Conservation (phyloP, 2,888 invertebrate genomes). For the Philhelius pedissequus region DNA sequence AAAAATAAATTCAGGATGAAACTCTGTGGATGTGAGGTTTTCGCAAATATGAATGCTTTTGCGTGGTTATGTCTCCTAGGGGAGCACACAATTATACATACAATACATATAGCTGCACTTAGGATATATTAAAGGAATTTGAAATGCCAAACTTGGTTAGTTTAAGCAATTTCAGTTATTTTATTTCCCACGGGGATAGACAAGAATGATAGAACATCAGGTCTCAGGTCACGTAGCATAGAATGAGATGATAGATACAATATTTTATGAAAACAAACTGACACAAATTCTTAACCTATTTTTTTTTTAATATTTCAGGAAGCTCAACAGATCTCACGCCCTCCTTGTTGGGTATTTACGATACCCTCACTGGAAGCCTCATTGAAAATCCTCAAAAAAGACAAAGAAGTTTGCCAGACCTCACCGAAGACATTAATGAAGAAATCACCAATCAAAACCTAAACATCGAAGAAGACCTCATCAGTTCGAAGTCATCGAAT, state of each 20-base stretch:
- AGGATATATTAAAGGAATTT: neutral
- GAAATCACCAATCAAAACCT: conserved; percentile 6
- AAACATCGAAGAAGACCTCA: conserved; percentile 49
- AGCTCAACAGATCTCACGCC: conserved; percentile 92
- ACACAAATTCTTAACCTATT: neutral
- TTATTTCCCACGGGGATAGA: too few relatives aligned
- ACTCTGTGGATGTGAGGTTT: neutral
- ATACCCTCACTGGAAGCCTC: conserved; percentile 83
- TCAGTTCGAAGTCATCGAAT: conserved; percentile 32
- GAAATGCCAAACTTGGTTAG: neutral
- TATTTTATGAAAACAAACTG: too few relatives aligned
- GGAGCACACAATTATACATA: neutral
- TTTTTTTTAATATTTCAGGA: conserved; percentile 83
- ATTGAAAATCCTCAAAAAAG: conserved; percentile 29
- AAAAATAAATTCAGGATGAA: conserved; percentile 6
- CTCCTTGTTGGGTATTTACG: conserved; percentile 91
- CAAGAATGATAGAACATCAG: neutral
- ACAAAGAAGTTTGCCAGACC: conserved; percentile 46
- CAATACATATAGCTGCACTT: neutral
- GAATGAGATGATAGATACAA: neutral
- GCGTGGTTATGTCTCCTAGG: neutral
- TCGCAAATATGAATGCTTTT: conserved; percentile 29
- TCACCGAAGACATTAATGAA: conserved; percentile 34
- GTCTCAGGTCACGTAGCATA: neutral
- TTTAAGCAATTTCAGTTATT: too few relatives aligned